These are phyloP conservation scores for Micropoecilia bifurca DNA, from an alignment of 2,797 vertebrate genomes.

Conservation along the genomic window DNA sequence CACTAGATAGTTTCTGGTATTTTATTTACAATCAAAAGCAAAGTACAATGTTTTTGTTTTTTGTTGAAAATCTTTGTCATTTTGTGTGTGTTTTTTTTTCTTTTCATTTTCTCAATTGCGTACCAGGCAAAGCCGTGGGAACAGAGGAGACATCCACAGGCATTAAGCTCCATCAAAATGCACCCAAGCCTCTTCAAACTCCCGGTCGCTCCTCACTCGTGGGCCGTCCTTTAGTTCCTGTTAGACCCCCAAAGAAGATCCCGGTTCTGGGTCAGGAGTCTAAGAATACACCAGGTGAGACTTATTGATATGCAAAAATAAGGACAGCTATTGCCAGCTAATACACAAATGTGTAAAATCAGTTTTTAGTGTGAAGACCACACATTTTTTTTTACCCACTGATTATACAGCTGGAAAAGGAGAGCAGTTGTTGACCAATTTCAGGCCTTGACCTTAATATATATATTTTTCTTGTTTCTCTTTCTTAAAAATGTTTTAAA, in stretches of 20 bases:
- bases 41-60: neutral
- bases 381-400: no score
- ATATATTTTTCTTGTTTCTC: conserved; percentile 6
- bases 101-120: conserved; percentile 30
- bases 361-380: neutral
- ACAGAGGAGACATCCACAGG: conserved; percentile 35
- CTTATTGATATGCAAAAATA: conserved; percentile 9
- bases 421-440: conserved; percentile 58
- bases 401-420: conserved; percentile 36
- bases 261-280: conserved; percentile 49
- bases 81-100: neutral
- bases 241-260: conserved; percentile 78
- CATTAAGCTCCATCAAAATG: conserved; percentile 58
- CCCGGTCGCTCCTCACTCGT: conserved; percentile 34
- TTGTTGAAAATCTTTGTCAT: neutral
- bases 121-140: conserved; percentile 59
- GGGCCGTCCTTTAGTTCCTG: conserved; percentile 52
- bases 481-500: neutral
- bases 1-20: neutral
- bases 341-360: neutral
- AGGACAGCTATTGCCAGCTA: neutral
- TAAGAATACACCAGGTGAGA: conserved; percentile 78
- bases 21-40: neutral
- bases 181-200: conserved; percentile 42
- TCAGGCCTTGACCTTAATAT: conserved; percentile 29